Conservation (phyloP, 2,888 invertebrate genomes). For the Polyommatus iphigenia region DNA sequence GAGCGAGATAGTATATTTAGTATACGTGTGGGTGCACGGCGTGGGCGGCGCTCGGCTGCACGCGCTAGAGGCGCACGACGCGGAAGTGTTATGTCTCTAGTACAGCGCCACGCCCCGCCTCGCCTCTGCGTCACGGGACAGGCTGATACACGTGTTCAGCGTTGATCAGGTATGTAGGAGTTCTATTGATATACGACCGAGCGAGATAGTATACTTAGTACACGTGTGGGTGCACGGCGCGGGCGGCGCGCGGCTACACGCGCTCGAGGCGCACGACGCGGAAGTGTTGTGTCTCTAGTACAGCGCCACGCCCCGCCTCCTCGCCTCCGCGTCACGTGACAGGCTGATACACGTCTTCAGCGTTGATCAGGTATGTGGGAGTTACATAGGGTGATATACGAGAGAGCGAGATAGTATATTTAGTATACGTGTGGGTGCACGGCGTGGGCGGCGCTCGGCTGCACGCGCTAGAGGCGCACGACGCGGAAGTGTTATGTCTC, state of each 20-base stretch:
- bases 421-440: conserved; percentile 86
- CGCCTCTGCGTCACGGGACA: conserved; percentile 95
- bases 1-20: too few relatives aligned
- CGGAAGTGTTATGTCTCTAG: conserved; percentile 96
- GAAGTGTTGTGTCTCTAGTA: too few relatives aligned
- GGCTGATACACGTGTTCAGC: conserved; percentile 96
- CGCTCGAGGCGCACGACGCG: conserved; percentile 86
- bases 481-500: conserved; percentile 96
- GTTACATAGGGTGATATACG: too few relatives aligned
- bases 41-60: too few relatives aligned
- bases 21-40: too few relatives aligned
- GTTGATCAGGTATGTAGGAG: conserved; percentile 82
- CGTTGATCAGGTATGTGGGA: too few relatives aligned
- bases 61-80: conserved; percentile 48
- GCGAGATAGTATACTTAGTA: too few relatives aligned
- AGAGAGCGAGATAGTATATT: conserved; percentile 47
- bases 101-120: conserved; percentile 84
- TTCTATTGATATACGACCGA: too few relatives aligned
- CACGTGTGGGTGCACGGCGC: conserved; percentile 91
- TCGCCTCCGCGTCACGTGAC: too few relatives aligned
- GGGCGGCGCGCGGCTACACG: conserved; percentile 83
- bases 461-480: conserved; percentile 96
- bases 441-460: conserved; percentile 84
- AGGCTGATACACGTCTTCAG: too few relatives aligned
- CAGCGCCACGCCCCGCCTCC: too few relatives aligned